phyloP scores from a whole-genome alignment of 2,113 vertebrate species.

The Papio anubis region DNA sequence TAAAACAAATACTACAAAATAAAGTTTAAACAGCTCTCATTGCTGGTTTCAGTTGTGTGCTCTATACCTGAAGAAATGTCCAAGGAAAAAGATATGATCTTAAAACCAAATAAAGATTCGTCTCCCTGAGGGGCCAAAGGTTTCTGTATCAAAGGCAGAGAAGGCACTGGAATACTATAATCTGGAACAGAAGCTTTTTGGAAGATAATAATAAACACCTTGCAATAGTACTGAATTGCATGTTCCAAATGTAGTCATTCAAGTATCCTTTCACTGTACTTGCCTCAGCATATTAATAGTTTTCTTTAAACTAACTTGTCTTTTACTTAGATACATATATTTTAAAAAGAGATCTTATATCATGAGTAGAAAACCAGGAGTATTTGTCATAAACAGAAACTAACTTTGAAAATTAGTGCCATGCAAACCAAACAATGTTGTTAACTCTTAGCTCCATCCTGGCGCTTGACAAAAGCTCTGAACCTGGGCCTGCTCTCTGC shows the following conservation, averaged over 20 bases:
- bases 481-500: neutral
- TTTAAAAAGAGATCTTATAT: neutral
- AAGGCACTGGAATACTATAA: neutral
- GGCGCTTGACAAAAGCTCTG: neutral
- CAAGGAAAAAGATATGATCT: neutral
- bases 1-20: neutral
- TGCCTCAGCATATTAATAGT: neutral
- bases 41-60: neutral
- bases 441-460: neutral
- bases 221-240: neutral
- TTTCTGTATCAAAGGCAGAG: neutral
- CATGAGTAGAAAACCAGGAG: neutral
- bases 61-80: neutral
- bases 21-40: neutral
- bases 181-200: neutral
- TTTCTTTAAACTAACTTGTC: neutral
- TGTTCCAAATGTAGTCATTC: neutral
- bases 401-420: neutral
- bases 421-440: neutral
- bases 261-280: neutral
- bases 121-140: neutral
- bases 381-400: neutral
- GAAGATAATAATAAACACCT: neutral
- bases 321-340: neutral
- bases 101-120: neutral